Evolutionary conservation across 2,113 vertebrate species (phyloP).

Genomic region (Trematocara variabile): DNA sequence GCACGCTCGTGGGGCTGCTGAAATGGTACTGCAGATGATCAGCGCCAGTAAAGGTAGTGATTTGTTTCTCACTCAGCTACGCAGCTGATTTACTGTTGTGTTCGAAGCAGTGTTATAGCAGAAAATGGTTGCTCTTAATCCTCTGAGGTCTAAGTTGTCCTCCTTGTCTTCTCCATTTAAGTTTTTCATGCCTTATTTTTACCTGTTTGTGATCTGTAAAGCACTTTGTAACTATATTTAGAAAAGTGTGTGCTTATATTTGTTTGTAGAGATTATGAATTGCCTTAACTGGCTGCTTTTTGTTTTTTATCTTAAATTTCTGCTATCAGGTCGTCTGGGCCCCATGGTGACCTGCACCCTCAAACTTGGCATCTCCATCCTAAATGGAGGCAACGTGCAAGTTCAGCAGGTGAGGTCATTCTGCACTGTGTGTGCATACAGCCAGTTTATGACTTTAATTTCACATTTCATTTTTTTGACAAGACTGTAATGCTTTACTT

Average conservation of each 20-base stretch:
- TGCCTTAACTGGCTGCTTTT: neutral
- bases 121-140: neutral
- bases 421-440: neutral
- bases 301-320: neutral
- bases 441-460: neutral
- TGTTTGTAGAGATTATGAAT: neutral
- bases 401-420: constrained; percentile 83
- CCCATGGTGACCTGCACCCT: constrained; percentile 93
- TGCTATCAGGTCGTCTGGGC: constrained; percentile 82
- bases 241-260: neutral
- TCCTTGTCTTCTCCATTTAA: neutral
- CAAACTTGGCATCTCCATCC: constrained; percentile 93
- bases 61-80: neutral
- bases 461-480: neutral
- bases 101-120: neutral
- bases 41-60: constrained; percentile 90
- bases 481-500: neutral
- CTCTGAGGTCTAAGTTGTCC: neutral
- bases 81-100: neutral
- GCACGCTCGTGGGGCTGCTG: constrained; percentile 92
- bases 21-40: constrained; percentile 98
- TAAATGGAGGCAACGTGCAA: constrained; percentile 91
- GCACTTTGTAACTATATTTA: neutral
- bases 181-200: neutral
- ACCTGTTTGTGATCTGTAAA: neutral